Evolutionary conservation across 1,140 invertebrate genomes (phyloP).

Genomic region (Ceratosolen solmsi): DNA sequence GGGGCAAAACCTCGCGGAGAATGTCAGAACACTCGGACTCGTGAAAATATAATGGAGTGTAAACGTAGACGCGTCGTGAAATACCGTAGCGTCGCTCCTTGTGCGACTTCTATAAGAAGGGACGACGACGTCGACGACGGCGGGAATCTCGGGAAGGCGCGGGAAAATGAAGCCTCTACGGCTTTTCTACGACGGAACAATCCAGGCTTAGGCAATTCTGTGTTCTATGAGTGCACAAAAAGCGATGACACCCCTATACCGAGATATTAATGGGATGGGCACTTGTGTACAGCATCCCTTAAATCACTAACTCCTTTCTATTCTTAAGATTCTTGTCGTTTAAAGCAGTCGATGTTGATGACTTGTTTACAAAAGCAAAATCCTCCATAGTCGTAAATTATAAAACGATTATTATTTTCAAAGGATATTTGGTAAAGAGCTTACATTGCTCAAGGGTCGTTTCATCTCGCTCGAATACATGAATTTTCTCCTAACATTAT

Average conservation of each 20-base stretch:
- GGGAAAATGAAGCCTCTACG: constrained; percentile 56
- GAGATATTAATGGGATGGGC: constrained; percentile 2
- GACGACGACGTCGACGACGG: background rate
- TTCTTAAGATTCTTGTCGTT: background rate
- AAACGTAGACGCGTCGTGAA: constrained; percentile 46
- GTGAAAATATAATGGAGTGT: constrained; percentile 50
- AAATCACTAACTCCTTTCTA: background rate
- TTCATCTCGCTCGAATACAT: too few species aligned
- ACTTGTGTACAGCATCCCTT: background rate
- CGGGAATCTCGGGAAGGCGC: background rate
- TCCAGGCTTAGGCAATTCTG: too few species aligned
- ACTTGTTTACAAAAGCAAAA: background rate
- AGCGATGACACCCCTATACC: background rate
- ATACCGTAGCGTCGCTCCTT: constrained; percentile 14
- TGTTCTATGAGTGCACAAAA: background rate
- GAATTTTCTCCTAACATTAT: too few species aligned
- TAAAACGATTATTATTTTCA: background rate
- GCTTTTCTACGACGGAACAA: constrained; percentile 54
- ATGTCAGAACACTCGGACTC: constrained; percentile 13
- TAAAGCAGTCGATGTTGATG: background rate
- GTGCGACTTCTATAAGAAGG: background rate
- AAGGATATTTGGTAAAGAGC: background rate
- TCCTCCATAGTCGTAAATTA: background rate
- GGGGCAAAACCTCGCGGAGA: constrained; percentile 30
- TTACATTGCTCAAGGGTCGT: too few species aligned